Base-by-base conservation (phyloP, 1,140 invertebrate genomes). In the Philaenus spumarius region DNA sequence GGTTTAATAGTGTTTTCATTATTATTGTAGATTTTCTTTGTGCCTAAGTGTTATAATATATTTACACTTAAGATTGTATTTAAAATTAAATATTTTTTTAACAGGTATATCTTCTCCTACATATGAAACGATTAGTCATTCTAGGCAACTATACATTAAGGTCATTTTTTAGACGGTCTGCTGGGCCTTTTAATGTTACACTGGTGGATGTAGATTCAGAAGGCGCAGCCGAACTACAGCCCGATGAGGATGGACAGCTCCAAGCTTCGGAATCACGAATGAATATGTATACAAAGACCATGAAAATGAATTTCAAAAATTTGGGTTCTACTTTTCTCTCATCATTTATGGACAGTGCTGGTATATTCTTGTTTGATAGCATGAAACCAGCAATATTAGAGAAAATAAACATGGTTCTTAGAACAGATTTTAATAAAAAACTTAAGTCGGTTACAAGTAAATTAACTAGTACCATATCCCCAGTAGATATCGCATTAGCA, bases 301-400 rank as follows among this genome's bases (percentile, higher is more conserved):
- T 91, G 51, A 74, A 80, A 9, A 81, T 91, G 75, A 83, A 91
- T 64, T 92, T 93, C 62, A 78, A 89, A 68, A 89, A 90, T 68
- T 74, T 90, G 0, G 88, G 88, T 2, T 81, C 89, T 51, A 72
- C 26, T 4, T 9, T 30, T 4, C 26, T 30, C 3, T 30, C 26
- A 9, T 30, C 26, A 30, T 4, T 30, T 30, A 30, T 30, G 9
- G 26, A 30, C 9, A 9, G 26, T 30, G 26, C 26, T 30, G 26
- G 26, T 30, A 4, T 30, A 30, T 30, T 30, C 9, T 76, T 93
- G 0, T 93, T 93, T 63, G 88, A 92, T 65, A 86, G 85, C 12
- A 87, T 92, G 56, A 92, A 92, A 67, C 89, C 89, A 0, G 86
- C 87, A 53, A 82, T 93, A 60, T 72, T 91, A 2, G 80, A 79